Evolutionary conservation across 2,797 vertebrate species (phyloP).

Genomic region (Babyrousa celebensis): DNA sequence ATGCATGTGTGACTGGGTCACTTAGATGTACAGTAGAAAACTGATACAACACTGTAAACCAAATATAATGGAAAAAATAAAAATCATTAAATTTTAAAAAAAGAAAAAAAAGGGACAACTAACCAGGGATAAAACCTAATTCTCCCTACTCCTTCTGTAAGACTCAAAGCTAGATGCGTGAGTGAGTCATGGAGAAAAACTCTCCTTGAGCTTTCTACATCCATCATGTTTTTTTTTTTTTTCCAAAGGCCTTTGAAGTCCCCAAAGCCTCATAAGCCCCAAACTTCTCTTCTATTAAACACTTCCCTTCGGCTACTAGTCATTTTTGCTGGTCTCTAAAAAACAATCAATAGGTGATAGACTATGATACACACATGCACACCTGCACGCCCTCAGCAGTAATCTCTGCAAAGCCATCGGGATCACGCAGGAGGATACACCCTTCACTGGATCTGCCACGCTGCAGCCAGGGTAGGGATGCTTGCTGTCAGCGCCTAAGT

Average conservation of each 20-base stretch:
- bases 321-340: slow-evolving; percentile 86
- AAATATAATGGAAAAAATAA: too few relatives aligned
- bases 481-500: slow-evolving; percentile 58
- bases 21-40: too few relatives aligned
- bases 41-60: too few relatives aligned
- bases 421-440: slow-evolving; percentile 19
- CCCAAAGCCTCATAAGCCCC: slow-evolving; percentile 82
- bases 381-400: not conserved
- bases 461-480: not conserved
- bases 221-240: slow-evolving; percentile 65
- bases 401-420: slow-evolving; percentile 77
- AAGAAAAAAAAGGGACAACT: slow-evolving; percentile 48
- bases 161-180: slow-evolving; percentile 9
- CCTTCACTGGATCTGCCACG: not conserved
- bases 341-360: slow-evolving; percentile 83
- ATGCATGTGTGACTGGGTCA: too few relatives aligned
- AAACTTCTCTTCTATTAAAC: slow-evolving; percentile 85
- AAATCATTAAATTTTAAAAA: too few relatives aligned
- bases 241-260: slow-evolving; percentile 75
- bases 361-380: not conserved
- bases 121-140: slow-evolving; percentile 38
- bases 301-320: slow-evolving; percentile 82
- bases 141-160: not conserved
- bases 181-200: slow-evolving; percentile 61
- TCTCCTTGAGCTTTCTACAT: slow-evolving; percentile 71